Conservation (phyloP, 2,113 vertebrate species). For the Regulus satrapa region DNA sequence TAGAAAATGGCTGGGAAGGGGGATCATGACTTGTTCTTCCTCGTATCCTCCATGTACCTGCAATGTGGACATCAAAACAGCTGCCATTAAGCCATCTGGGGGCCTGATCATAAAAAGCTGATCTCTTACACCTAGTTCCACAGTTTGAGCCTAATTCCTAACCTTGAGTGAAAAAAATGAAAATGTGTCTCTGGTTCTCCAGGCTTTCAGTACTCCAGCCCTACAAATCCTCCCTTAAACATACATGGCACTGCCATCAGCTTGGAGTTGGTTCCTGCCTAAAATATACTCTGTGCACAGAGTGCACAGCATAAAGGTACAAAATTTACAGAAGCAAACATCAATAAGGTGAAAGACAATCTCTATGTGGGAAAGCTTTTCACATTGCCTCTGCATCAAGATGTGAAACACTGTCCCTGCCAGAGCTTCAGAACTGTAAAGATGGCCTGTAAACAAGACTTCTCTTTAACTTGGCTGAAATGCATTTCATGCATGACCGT, state of each 20-base stretch:
- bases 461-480: neutral
- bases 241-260: neutral
- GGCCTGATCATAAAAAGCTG: neutral
- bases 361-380: neutral
- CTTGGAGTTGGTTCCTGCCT: neutral
- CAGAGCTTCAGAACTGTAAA: neutral
- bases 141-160: neutral
- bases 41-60: neutral
- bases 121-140: neutral
- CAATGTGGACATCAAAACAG: neutral
- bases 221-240: neutral
- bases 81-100: neutral
- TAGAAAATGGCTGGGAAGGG: neutral
- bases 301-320: fast-evolving
- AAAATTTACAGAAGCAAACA: neutral
- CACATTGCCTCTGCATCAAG: neutral
- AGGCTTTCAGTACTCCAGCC: neutral
- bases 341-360: neutral
- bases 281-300: neutral
- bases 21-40: neutral
- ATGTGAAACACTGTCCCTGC: neutral
- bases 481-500: neutral
- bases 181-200: neutral
- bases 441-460: neutral
- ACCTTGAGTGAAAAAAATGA: neutral